A percentile compares a stretch with the other conserved stretches of the same genome.
phyloP scores from a whole-genome alignment of 1,140 invertebrate genomes.

The Lepidostoma basale region DNA sequence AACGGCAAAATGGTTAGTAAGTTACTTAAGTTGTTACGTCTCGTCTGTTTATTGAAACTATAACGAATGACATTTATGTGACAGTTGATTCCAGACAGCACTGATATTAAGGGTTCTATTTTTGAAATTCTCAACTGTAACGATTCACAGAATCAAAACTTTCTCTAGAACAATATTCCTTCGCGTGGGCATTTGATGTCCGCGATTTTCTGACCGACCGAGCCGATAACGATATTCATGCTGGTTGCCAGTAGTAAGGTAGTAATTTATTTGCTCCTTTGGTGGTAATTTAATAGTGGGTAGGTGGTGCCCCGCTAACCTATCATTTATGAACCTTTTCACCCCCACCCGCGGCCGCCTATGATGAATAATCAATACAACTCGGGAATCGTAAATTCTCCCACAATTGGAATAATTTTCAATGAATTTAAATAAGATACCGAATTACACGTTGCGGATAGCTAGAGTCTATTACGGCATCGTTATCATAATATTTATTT shows the following conservation, averaged over 20 bases:
- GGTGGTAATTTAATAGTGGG: conserved; percentile 37
- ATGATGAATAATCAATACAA: conserved; percentile 33
- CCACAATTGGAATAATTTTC: conserved; percentile 42
- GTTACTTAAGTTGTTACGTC: too few relatives aligned
- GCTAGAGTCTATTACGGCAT: too few relatives aligned
- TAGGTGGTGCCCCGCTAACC: conserved; percentile 26
- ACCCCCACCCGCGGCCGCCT: conserved; percentile 1
- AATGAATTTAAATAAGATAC: conserved; percentile 43
- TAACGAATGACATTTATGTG: too few relatives aligned
- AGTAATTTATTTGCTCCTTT: conserved; percentile 39
- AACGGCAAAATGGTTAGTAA: too few relatives aligned
- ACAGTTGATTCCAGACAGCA: too few relatives aligned
- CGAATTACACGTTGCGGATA: conserved; percentile 30
- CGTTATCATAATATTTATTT: too few relatives aligned
- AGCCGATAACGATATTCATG: conserved; percentile 32
- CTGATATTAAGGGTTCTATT: too few relatives aligned
- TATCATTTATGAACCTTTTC: conserved; percentile 30
- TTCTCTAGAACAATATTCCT: too few relatives aligned
- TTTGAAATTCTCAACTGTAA: too few relatives aligned
- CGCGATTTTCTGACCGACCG: conserved; percentile 11
- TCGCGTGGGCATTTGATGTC: conserved; percentile 20
- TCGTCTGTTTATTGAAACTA: too few relatives aligned
- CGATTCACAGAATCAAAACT: too few relatives aligned
- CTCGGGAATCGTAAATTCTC: conserved; percentile 19
- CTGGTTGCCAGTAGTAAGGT: conserved; percentile 18